phyloP scores from a whole-genome alignment of 2,797 vertebrate genomes.

The Oreochromis grahami region DNA sequence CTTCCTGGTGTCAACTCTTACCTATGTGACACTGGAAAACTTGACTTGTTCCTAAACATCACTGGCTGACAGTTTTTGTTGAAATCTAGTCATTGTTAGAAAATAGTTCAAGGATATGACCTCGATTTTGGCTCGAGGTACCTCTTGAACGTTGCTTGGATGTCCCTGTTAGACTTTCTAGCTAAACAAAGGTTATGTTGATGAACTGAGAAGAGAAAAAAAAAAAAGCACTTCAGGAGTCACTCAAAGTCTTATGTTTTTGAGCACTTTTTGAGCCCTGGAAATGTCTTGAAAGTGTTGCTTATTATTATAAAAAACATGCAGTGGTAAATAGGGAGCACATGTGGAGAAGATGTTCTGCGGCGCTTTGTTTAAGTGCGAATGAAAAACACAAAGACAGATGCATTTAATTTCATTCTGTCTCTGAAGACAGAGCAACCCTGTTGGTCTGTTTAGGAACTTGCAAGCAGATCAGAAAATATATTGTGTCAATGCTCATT shows the following conservation, averaged over 20 bases:
- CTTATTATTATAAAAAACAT: not conserved
- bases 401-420: not conserved
- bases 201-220: not conserved
- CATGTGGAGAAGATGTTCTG: not conserved
- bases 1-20: not conserved
- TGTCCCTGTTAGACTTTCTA: not conserved
- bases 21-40: not conserved
- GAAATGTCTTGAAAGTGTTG: not conserved
- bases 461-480: not conserved
- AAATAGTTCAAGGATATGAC: not conserved
- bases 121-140: not conserved
- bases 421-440: not conserved
- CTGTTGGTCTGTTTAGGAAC: not conserved
- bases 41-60: not conserved
- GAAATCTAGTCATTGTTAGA: not conserved
- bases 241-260: not conserved
- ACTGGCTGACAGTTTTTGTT: not conserved
- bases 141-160: not conserved
- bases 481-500: not conserved
- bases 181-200: not conserved
- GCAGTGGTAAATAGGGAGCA: not conserved
- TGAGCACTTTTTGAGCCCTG: not conserved
- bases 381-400: not conserved
- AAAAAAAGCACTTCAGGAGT: not conserved
- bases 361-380: not conserved